A percentile compares a stretch with the other conserved stretches of the same genome.
Conservation (phyloP, 2,888 invertebrate species). For the Dione juno region DNA sequence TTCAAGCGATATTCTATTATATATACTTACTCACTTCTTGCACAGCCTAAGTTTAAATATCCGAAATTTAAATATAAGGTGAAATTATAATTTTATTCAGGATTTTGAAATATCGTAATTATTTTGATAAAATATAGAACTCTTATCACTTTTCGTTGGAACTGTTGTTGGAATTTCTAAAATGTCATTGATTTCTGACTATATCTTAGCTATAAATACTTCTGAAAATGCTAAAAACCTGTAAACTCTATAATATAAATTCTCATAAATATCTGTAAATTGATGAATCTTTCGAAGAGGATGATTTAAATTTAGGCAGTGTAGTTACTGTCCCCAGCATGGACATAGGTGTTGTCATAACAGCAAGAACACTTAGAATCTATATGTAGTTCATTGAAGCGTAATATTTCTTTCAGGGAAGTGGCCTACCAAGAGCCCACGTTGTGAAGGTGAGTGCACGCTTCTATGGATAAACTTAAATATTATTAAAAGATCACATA, state of each 20-base stretch:
- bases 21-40: constrained; percentile 50
- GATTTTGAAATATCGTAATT: too few relatives aligned
- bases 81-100: too few relatives aligned
- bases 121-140: too few relatives aligned
- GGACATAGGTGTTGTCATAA: constrained; percentile 77
- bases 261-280: neutral
- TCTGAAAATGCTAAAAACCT: too few relatives aligned
- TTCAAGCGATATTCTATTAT: constrained; percentile 28
- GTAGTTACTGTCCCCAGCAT: constrained; percentile 79
- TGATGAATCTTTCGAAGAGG: neutral
- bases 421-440: constrained; percentile 72
- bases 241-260: neutral
- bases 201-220: too few relatives aligned
- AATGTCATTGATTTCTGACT: too few relatives aligned
- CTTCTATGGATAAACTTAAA: constrained; percentile 47
- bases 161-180: too few relatives aligned
- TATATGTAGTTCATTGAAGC: constrained; percentile 55
- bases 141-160: too few relatives aligned
- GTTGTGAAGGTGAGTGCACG: constrained; percentile 76
- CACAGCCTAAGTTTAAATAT: constrained; percentile 50
- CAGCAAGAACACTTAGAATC: constrained; percentile 51
- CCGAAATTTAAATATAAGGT: neutral
- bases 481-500: neutral
- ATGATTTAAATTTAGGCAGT: constrained; percentile 56
- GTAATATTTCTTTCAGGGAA: constrained; percentile 77